Base-by-base conservation (phyloP, 1,140 invertebrate genomes). In the Zelostemma sp. region DNA sequence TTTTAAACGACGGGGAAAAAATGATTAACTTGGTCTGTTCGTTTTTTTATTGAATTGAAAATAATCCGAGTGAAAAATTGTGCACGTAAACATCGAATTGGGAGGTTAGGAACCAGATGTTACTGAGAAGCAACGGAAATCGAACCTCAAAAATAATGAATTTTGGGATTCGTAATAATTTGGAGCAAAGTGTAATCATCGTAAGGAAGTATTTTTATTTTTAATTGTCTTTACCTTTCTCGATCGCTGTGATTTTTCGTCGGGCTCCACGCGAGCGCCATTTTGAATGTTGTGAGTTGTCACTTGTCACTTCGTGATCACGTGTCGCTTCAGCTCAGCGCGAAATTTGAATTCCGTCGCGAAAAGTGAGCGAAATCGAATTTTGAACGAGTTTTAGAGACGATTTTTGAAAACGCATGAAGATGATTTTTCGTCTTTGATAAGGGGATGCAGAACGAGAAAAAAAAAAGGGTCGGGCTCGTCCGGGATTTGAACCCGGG, bases 401-500 rank as follows among this genome's bases (percentile, higher is more conserved):
- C n/a, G n/a, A n/a, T n/a, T n/a, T n/a, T n/a, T n/a, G n/a, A n/a
- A n/a, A n/a, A n/a, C n/a, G n/a, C n/a, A n/a, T n/a, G n/a, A n/a
- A n/a, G n/a, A n/a, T n/a, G n/a, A n/a, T n/a, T n/a, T n/a, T n/a
- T n/a, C n/a, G n/a, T n/a, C n/a, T n/a, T n/a, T n/a, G n/a, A n/a
- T n/a, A n/a, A n/a, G n/a, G n/a, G n/a, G n/a, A n/a, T n/a, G n/a
- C n/a, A n/a, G n/a, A n/a, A n/a, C n/a, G n/a, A n/a, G n/a, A n/a
- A 25, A 41, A 38, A 53, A 15, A 19, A 40, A 53, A 53, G 40
- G 40, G 2, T 18, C 46, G 89, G 90, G 90, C 90, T 90, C 89
- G 88, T 90, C 89, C 89, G 90, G 89, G 89, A 91, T 89, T 91
- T 91, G 90, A 91, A 91, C 90, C 90, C 90, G 89, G 90, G 90